phyloP scores from a whole-genome alignment of 1,140 invertebrate species.

The Meteorus sp. region DNA sequence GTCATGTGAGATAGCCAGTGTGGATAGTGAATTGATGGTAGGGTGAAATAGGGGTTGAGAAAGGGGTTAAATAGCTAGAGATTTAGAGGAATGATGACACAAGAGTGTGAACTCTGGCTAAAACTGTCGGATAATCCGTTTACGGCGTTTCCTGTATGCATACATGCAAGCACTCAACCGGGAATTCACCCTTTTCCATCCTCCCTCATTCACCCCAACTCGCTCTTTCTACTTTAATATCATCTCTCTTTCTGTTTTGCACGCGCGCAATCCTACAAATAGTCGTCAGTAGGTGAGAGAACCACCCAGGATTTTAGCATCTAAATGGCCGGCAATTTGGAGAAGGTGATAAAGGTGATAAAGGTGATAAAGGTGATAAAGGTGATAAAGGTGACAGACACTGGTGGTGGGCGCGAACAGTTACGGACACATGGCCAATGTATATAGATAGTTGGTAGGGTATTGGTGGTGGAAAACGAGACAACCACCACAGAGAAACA shows the following conservation, averaged over 20 bases:
- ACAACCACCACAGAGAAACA: no score
- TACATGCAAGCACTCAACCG: conserved; percentile 39
- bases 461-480: no score
- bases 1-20: background rate
- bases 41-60: background rate
- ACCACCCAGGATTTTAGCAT: conserved; percentile 55
- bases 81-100: background rate
- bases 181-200: conserved; percentile 15
- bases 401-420: conserved; percentile 44
- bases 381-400: no score
- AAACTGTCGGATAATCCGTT: conserved; percentile 50
- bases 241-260: background rate
- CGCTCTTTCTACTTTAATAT: background rate
- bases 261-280: conserved; percentile 45
- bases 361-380: no score
- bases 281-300: conserved; percentile 52
- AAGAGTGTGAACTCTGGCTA: conserved; percentile 24
- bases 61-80: background rate
- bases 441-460: no score
- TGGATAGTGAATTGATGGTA: background rate
- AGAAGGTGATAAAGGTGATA: conserved; percentile 54
- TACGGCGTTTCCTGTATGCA: conserved; percentile 44
- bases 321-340: conserved; percentile 59
- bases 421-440: no score
- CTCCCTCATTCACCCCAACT: conserved; percentile 8